Evolutionary conservation across 2,113 vertebrate species (phyloP), one percentile per base, ranked within the genome.

Genomic region (Varanus komodoensis): DNA sequence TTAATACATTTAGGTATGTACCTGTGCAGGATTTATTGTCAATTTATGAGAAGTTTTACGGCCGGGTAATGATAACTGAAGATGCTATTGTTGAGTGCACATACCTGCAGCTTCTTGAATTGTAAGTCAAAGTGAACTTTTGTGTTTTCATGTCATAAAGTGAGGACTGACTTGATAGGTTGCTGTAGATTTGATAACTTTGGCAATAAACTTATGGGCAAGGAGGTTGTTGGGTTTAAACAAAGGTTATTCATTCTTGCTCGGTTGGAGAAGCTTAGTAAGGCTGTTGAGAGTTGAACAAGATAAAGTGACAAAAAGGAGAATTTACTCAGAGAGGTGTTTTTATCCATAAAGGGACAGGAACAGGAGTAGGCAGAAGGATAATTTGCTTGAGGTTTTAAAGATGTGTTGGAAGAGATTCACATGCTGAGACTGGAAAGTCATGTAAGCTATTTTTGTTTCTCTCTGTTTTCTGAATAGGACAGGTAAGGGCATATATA

Each of bases 41-140:
- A 79, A 97, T 98, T 89, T 98, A 98, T 73, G 87, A 96, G 80
- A 94, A 96, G 34, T 96, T 97, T 79, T 97, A 98, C 74, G 96
- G 96, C 68, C 92, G 32, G 67, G 84, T 93, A 44, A 54, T 96
- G 82, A 96, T 98, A 92, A 97, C 96, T 1, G 93, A 97, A 93
- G 93, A 79, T 7, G 93, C 93, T 69, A 96, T 98, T 71, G 74
- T 95, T 79, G 97, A 98, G 64, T 98, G 97, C 75, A 88, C 96
- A 9, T 94, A 97, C 64, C 92, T 98, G 48, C 97, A 97, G 74
- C 97, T 97, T 92, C 89, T 97, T 50, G 95, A 96, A 89, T 90
- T 98, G 97, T 98, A 91, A 97, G 97, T 96, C 71, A 81, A 71
- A 90, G 15, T 27, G 23, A 54, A 38, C 14, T 75, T 80, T 73